Conservation (phyloP, 2,888 invertebrate species). For the Mythimna lalbum region DNA sequence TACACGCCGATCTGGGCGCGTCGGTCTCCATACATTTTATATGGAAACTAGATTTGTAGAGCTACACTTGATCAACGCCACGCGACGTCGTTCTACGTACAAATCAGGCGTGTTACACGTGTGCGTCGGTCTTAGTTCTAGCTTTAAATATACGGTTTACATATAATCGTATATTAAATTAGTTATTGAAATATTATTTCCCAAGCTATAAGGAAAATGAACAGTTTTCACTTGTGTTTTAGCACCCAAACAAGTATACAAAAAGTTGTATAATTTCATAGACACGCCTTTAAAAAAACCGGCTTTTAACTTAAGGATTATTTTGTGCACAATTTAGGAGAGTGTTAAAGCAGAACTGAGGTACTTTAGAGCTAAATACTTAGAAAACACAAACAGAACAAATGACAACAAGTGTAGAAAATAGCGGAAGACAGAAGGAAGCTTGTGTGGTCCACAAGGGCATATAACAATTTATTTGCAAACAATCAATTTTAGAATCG, state of each 20-base stretch:
- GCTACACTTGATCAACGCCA: too few species aligned
- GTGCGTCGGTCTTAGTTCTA: too few species aligned
- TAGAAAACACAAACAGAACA: slow-evolving; percentile 60
- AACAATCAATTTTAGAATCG: slow-evolving; percentile 10
- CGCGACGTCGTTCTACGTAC: too few species aligned
- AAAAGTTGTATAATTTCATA: background rate
- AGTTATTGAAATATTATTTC: slow-evolving; percentile 1
- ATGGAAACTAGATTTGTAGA: too few species aligned
- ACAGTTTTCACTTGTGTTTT: slow-evolving; percentile 18
- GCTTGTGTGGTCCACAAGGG: slow-evolving; percentile 23
- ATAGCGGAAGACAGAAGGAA: slow-evolving; percentile 61
- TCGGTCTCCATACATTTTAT: too few species aligned
- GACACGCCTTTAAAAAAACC: background rate
- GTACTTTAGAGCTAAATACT: slow-evolving; percentile 53
- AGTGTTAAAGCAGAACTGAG: slow-evolving; percentile 37
- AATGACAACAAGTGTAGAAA: slow-evolving; percentile 61
- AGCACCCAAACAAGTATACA: slow-evolving; percentile 15
- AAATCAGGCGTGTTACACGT: too few species aligned
- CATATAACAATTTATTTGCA: slow-evolving; percentile 18
- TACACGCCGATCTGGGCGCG: too few species aligned
- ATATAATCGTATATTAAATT: slow-evolving; percentile 18
- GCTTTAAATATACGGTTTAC: slow-evolving; percentile 1
- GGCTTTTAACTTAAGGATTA: background rate
- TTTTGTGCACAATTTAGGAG: slow-evolving; percentile 43
- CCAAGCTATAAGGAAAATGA: background rate